These are phyloP conservation scores for Hecatera dysodea DNA, from an alignment of 2,888 invertebrate genomes.

Conservation along the genomic window DNA sequence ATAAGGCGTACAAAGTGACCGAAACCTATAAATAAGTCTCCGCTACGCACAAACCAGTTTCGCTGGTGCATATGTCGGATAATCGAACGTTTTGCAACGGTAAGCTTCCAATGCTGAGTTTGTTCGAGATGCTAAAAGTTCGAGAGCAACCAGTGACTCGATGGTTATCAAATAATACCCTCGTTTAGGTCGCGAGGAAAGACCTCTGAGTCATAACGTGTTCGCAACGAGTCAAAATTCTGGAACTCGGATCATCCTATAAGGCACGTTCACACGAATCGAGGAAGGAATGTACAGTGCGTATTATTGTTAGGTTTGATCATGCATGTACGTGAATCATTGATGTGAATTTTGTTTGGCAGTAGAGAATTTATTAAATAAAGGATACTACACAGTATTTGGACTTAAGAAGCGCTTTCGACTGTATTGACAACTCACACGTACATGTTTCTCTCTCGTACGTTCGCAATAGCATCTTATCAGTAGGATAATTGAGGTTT, in stretches of 20 bases:
- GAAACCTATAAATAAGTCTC: conserved; percentile 63
- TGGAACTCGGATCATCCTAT: conserved; percentile 45
- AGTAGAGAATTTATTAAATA: too few species aligned
- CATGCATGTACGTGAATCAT: background rate
- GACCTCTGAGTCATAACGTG: conserved; percentile 65
- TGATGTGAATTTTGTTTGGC: background rate
- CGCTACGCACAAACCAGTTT: conserved; percentile 62
- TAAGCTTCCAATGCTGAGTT: conserved; percentile 38
- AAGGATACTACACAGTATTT: background rate
- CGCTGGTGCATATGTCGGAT: conserved; percentile 34
- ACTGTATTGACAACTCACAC: background rate
- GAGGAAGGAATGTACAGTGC: background rate
- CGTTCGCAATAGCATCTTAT: too few species aligned
- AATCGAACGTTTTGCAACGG: conserved; percentile 21
- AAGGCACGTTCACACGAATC: conserved; percentile 39
- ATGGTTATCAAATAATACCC: conserved; percentile 21
- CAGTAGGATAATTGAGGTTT: too few species aligned
- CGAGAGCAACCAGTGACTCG: background rate
- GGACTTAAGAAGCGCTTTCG: background rate
- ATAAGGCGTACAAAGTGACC: conserved; percentile 51
- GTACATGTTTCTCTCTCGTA: too few species aligned
- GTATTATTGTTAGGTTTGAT: background rate
- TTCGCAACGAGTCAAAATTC: conserved; percentile 53
- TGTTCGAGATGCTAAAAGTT: background rate
- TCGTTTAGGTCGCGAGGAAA: conserved; percentile 41